Evolutionary conservation across 2,113 vertebrate species (phyloP), one percentile per base, ranked within the genome.

Genomic region (Colinus virginianus): DNA sequence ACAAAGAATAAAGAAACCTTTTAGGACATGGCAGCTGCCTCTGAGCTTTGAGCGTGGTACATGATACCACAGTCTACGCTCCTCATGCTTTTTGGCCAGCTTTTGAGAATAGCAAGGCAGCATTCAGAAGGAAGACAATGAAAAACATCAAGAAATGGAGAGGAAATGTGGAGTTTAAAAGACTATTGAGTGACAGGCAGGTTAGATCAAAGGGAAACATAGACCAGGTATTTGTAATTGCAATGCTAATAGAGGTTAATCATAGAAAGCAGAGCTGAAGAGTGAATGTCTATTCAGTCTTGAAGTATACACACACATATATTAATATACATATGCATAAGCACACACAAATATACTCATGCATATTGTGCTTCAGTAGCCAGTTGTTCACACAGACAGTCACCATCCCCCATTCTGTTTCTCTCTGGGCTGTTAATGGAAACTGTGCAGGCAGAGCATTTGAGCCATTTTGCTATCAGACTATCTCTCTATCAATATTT

Each of bases 41-140:
- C 88, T 56, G 72, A 97, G 97, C 97, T 97, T 67, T 16, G 17
- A 98, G 97, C 55, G 16, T 95, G 98, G 98, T 97, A 98, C 97
- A 93, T 98, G 98, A 98, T 98, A 98, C 97, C 59, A 92, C 96
- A 94, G 38, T 96, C 90, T 96, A 84, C 79, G 51, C 88, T 97
- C 95, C 97, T 67, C 81, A 94, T 10, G 89, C 90, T 95, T 90
- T 94, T 87, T 88, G 96, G 90, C 75, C 88, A 93, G 97, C 97
- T 96, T 98, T 97, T 97, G 96, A 98, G 97, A 98, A 78, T 78
- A 94, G 97, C 90, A 90, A 94, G 94, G 83, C 79, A 96, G 96
- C 95, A 97, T 98, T 98, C 97, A 98, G 92, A 72, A 53, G 76
- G 72, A 90, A 94, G 94, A 98, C 97, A 98, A 98, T 98, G 95